phyloP scores from a whole-genome alignment of 2,113 vertebrate species.

The Nematolebias whitei region DNA sequence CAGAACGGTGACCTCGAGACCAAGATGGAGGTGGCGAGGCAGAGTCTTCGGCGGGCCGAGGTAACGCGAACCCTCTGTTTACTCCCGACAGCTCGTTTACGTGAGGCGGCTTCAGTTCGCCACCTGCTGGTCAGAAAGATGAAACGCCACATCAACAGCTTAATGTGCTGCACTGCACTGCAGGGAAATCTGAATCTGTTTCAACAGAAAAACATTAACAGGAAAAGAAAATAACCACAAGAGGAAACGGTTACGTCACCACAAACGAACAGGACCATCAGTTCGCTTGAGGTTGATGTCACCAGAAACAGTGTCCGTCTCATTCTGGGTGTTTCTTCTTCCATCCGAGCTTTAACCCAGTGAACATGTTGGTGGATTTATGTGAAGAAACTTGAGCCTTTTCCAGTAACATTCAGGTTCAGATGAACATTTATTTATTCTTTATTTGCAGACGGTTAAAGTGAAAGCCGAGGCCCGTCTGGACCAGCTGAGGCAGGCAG shows the following conservation, averaged over 20 bases:
- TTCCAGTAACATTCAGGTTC: no score
- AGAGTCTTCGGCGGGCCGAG: conserved; percentile 92
- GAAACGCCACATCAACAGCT: neutral
- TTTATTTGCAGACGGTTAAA: conserved; percentile 84
- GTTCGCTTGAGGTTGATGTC: no score
- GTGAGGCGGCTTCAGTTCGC: conserved; percentile 1
- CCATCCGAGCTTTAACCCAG: no score
- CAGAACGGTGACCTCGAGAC: conserved; percentile 88
- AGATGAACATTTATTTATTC: no score
- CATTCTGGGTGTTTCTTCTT: neutral
- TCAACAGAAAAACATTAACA: no score
- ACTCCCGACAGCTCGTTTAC: neutral
- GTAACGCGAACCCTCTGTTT: conserved; percentile 63
- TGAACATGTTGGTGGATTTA: neutral
- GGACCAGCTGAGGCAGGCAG: conserved; percentile 91
- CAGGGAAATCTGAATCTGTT: no score
- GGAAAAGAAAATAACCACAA: no score
- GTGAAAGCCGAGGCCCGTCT: conserved; percentile 94
- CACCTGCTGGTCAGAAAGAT: conserved; percentile 51
- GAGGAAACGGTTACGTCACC: neutral
- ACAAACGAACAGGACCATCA: no score
- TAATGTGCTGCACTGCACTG: no score
- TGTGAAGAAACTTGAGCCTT: neutral
- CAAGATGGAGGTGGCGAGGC: conserved; percentile 90
- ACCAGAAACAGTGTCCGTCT: no score